Conservation (phyloP, 2,113 vertebrate species). For the Alethe castanea region DNA sequence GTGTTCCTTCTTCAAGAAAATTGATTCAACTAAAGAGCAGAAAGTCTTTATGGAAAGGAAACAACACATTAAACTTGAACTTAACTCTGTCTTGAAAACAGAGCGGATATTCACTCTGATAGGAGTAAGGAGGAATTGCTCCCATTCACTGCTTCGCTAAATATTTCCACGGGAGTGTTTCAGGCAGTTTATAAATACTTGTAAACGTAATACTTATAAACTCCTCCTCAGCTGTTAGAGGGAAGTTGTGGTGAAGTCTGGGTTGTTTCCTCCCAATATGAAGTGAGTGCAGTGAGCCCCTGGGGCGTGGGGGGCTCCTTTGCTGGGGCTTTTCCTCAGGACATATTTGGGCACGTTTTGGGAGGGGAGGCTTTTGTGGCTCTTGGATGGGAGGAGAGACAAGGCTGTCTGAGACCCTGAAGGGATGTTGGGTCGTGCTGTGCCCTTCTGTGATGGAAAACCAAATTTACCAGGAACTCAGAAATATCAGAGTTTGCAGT, state of each 20-base stretch:
- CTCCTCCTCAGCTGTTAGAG: background rate
- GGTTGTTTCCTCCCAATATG: background rate
- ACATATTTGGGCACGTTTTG: rapidly evolving
- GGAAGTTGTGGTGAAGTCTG: rapidly evolving
- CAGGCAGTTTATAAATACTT: background rate
- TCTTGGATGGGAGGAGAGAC: rapidly evolving
- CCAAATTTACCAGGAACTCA: background rate
- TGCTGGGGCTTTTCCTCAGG: background rate
- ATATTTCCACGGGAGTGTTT: background rate
- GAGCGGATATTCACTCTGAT: background rate
- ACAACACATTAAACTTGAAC: background rate
- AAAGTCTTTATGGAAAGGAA: background rate
- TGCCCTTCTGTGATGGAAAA: background rate
- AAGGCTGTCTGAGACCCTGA: background rate
- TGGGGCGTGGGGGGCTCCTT: rapidly evolving
- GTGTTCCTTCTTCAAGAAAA: background rate
- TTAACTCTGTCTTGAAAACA: background rate
- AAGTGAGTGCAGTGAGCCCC: rapidly evolving
- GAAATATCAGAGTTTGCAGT: background rate
- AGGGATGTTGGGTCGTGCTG: rapidly evolving
- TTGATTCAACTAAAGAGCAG: background rate
- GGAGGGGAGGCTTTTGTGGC: rapidly evolving
- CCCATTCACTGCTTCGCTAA: background rate
- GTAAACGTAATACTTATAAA: too few relatives aligned
- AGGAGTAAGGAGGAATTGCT: background rate